Percentiles rank a stretch among this genome's conserved stretches.
phyloP scores from a whole-genome alignment of 2,113 vertebrate genomes.

The Crotophaga sulcirostris region DNA sequence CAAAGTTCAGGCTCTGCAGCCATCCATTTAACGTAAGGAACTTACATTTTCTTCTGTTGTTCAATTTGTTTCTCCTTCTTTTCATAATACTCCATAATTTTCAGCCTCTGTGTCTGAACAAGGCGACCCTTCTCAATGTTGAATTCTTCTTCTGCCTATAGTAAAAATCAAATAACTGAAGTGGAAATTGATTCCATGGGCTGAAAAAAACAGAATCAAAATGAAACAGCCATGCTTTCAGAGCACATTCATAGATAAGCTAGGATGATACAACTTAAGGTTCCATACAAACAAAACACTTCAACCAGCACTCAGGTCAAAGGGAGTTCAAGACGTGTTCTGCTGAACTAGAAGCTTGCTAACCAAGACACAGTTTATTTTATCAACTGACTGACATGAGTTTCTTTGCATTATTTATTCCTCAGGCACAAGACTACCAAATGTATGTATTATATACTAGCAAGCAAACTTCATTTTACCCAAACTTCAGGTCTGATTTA shows the following conservation, averaged over 20 bases:
- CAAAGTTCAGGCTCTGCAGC: neutral
- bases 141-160: slow-evolving; percentile 97
- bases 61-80: slow-evolving; percentile 99
- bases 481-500: neutral
- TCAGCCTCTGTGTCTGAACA: slow-evolving; percentile 96
- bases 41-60: slow-evolving; percentile 99
- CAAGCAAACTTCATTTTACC: neutral
- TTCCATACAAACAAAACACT: neutral
- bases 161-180: slow-evolving; percentile 44
- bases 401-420: neutral
- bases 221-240: slow-evolving; percentile 9
- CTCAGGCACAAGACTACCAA: neutral
- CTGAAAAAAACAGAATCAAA: slow-evolving; percentile 45
- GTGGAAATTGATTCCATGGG: slow-evolving; percentile 14
- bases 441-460: neutral
- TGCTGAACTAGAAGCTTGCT: neutral
- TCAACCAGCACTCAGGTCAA: neutral
- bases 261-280: neutral
- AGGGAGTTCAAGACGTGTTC: neutral
- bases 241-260: neutral
- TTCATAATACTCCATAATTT: slow-evolving; percentile 99
- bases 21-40: neutral
- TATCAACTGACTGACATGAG: neutral
- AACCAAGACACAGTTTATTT: neutral
- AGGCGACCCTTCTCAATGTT: slow-evolving; percentile 99